phyloP scores from a whole-genome alignment of 2,797 vertebrate species.

The Muraenolepis orangiensis region DNA sequence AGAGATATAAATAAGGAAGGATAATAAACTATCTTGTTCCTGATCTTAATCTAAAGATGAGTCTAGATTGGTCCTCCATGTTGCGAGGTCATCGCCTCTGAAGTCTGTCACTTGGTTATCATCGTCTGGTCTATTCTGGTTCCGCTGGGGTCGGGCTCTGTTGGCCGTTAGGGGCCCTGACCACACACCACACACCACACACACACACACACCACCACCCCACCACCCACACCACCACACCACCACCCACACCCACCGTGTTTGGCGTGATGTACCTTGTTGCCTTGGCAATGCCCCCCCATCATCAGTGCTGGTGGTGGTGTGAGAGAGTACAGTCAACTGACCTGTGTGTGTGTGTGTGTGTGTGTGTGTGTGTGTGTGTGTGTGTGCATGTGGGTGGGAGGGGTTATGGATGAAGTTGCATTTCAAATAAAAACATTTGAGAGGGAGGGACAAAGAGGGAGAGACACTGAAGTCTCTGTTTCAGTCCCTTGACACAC shows the following conservation, averaged over 20 bases:
- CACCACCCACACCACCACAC: not conserved
- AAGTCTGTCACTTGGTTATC: not conserved
- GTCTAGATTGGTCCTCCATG: not conserved
- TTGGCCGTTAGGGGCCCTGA: too few relatives aligned
- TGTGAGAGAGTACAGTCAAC: not conserved
- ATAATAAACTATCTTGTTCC: too few relatives aligned
- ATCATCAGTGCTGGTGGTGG: too few relatives aligned
- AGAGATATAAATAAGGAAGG: too few relatives aligned
- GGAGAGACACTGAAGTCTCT: not conserved
- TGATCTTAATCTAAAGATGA: not conserved
- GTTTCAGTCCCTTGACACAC: not conserved
- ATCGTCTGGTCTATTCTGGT: not conserved
- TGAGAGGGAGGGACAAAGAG: not conserved
- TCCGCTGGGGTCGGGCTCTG: too few relatives aligned
- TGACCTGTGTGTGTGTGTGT: not conserved
- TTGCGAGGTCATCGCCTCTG: not conserved
- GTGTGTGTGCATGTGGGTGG: not conserved
- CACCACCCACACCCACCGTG: too few relatives aligned
- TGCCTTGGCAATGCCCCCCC: not conserved
- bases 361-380: not conserved
- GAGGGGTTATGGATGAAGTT: not conserved
- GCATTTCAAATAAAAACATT: constrained; percentile 1
- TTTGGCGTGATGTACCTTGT: not conserved
- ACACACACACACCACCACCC: not conserved
- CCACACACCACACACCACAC: not conserved